Percentiles rank a stretch among this genome's conserved stretches.
Conservation (phyloP, 1,140 invertebrate species). For the Grapholita molesta region DNA sequence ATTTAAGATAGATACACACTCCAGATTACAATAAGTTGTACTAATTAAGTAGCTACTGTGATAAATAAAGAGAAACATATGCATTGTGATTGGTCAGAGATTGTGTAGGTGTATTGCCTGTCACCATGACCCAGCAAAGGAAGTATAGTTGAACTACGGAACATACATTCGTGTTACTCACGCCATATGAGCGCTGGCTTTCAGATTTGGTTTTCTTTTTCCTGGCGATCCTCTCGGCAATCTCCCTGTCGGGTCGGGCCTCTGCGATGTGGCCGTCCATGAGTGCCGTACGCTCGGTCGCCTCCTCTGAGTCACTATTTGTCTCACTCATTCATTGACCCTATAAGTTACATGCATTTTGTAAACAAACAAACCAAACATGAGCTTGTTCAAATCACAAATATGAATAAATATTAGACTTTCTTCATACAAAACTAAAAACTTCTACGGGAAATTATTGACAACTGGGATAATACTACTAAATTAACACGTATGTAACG, state of each 20-base stretch:
- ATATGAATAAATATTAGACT: background rate
- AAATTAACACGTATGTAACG: background rate
- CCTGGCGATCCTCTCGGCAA: slow-evolving; percentile 64
- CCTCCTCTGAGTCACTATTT: slow-evolving; percentile 60
- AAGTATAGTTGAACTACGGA: slow-evolving; percentile 3
- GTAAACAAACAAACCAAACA: background rate
- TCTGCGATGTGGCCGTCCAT: slow-evolving; percentile 88
- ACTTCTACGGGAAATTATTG: slow-evolving; percentile 6
- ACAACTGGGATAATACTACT: slow-evolving; percentile 5
- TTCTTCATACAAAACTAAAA: background rate
- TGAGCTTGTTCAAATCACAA: background rate
- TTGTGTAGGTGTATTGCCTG: slow-evolving; percentile 20
- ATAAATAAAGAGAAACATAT: background rate
- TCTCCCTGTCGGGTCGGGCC: slow-evolving; percentile 69
- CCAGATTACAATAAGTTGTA: background rate
- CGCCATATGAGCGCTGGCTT: slow-evolving; percentile 63
- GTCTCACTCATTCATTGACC: slow-evolving; percentile 69
- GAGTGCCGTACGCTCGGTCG: slow-evolving; percentile 86
- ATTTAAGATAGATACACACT: background rate
- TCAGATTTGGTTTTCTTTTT: slow-evolving; percentile 66
- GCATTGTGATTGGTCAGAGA: background rate
- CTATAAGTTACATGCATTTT: slow-evolving; percentile 45
- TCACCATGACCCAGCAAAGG: slow-evolving; percentile 15
- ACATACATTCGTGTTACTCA: slow-evolving; percentile 38
- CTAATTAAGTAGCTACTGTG: slow-evolving; percentile 12